Percentiles rank a stretch among this genome's conserved stretches.
Conservation (phyloP, 2,888 invertebrate genomes). For the Ormyrus thymus region DNA sequence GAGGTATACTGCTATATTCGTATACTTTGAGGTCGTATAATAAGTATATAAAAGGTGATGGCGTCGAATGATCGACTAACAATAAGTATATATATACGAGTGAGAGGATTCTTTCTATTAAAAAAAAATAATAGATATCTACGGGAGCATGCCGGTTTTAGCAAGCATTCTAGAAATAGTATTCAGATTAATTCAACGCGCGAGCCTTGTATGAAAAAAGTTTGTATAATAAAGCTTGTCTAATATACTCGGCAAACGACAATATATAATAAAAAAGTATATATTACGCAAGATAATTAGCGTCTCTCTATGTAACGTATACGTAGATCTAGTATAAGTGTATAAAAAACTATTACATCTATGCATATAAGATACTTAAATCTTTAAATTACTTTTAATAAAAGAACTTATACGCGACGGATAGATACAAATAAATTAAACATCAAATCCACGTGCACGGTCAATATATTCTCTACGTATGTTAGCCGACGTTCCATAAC, state of each 20-base stretch:
- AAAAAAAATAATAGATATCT: conserved; percentile 64
- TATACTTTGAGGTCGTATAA: conserved; percentile 56
- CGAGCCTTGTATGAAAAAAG: conserved; percentile 51
- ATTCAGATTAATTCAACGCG: conserved; percentile 57
- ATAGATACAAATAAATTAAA: conserved; percentile 36
- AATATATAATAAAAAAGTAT: conserved; percentile 35
- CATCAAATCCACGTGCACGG: conserved; percentile 52
- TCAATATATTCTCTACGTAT: conserved; percentile 42
- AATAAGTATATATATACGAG: conserved; percentile 45
- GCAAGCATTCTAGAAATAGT: conserved; percentile 71
- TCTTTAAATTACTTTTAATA: conserved; percentile 27
- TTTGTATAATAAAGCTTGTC: conserved; percentile 46
- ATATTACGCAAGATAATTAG: not conserved
- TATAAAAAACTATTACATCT: conserved; percentile 49
- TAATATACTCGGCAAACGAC: conserved; percentile 53
- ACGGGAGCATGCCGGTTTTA: conserved; percentile 73
- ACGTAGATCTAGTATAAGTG: conserved; percentile 39
- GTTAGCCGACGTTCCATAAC: conserved; percentile 19
- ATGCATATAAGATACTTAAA: conserved; percentile 38
- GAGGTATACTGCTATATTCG: conserved; percentile 57
- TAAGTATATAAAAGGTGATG: conserved; percentile 54
- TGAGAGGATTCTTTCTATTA: conserved; percentile 53
- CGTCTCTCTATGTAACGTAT: not conserved
- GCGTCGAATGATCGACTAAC: conserved; percentile 47
- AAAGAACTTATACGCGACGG: conserved; percentile 24